Evolutionary conservation across 1,140 invertebrate species (phyloP).

Genomic region (Rhyacophila brunnea): DNA sequence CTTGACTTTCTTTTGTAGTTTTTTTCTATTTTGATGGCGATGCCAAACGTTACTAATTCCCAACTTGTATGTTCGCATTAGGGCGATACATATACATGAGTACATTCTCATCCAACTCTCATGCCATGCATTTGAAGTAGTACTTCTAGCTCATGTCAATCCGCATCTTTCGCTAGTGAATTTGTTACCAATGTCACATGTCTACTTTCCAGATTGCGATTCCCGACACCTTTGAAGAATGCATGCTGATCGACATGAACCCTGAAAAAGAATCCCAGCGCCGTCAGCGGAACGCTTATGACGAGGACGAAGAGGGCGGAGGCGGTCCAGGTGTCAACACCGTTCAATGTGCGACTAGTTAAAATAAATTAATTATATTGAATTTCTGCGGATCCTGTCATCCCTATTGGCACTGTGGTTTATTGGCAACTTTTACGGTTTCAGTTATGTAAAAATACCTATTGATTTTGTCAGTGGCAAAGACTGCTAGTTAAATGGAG

Average conservation of each 20-base stretch:
- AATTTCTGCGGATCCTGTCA: too few relatives aligned
- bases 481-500: too few relatives aligned
- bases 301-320: conserved; percentile 77
- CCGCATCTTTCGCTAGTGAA: not conserved
- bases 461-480: too few relatives aligned
- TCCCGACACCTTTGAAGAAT: conserved; percentile 83
- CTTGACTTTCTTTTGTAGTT: too few relatives aligned
- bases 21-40: too few relatives aligned
- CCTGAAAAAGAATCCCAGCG: conserved; percentile 65
- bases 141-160: not conserved
- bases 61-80: too few relatives aligned
- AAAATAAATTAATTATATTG: conserved; percentile 43
- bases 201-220: conserved; percentile 63
- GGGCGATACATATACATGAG: too few relatives aligned
- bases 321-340: conserved; percentile 61
- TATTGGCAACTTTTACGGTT: too few relatives aligned
- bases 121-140: not conserved
- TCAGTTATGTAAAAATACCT: too few relatives aligned
- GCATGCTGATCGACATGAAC: conserved; percentile 70
- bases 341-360: conserved; percentile 89
- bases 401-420: too few relatives aligned
- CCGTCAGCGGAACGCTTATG: conserved; percentile 62
- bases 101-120: not conserved
- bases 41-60: too few relatives aligned
- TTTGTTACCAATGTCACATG: not conserved